Conservation (phyloP, 2,888 invertebrate genomes). For the Drosophila greeni region DNA sequence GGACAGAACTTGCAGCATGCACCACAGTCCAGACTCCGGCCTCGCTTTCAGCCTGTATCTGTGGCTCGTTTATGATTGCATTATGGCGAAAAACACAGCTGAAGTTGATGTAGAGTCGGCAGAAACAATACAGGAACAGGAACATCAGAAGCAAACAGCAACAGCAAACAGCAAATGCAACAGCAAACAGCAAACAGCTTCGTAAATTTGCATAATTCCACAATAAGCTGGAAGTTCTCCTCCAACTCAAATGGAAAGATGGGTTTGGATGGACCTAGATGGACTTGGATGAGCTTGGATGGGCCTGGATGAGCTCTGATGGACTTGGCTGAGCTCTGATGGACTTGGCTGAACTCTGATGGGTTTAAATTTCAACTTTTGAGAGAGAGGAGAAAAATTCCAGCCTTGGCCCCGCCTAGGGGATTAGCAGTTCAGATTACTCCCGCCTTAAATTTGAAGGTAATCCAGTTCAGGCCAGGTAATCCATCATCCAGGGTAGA, state of each 20-base stretch:
- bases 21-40: no score
- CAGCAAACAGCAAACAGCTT: conserved; percentile 46
- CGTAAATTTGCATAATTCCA: conserved; percentile 60
- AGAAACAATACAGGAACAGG: conserved; percentile 13
- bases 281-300: no score
- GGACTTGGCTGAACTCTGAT: background rate
- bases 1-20: conserved; percentile 8
- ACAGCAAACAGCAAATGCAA: conserved; percentile 25
- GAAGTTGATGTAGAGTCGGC: conserved; percentile 20
- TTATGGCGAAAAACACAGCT: conserved; percentile 41
- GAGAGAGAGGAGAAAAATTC: conserved; percentile 9
- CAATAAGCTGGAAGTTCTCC: conserved; percentile 53
- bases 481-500: conserved; percentile 20
- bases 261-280: background rate
- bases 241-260: conserved; percentile 2
- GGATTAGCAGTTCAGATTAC: conserved; percentile 23
- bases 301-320: no score
- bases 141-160: conserved; percentile 1
- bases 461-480: conserved; percentile 5
- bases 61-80: conserved; percentile 41
- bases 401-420: background rate
- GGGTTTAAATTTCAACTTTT: conserved; percentile 18
- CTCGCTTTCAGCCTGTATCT: conserved; percentile 13
- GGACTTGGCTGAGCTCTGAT: no score
- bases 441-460: conserved; percentile 15